Evolutionary conservation across 2,888 invertebrate species (phyloP).

Genomic region (Listrodromus nycthemerus): DNA sequence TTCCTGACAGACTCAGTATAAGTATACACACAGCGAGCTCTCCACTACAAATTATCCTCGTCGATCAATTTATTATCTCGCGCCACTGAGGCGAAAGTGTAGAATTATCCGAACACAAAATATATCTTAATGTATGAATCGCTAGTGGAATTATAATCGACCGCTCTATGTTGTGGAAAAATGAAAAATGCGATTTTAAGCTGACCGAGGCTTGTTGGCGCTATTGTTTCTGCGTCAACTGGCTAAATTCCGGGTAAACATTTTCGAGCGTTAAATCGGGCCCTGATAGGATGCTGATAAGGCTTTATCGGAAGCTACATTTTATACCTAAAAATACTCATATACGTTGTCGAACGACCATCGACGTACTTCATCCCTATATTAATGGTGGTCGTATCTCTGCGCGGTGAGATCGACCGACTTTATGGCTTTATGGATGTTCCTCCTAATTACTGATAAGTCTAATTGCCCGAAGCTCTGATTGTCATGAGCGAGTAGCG

Average conservation of each 20-base stretch:
- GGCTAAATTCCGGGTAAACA: too few relatives aligned
- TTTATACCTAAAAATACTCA: too few relatives aligned
- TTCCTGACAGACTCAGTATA: neutral
- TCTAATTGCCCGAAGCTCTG: too few relatives aligned
- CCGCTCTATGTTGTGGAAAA: neutral
- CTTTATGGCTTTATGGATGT: too few relatives aligned
- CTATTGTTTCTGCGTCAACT: neutral
- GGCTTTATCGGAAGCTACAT: too few relatives aligned
- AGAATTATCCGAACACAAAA: neutral
- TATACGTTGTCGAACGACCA: too few relatives aligned
- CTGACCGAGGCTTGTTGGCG: neutral
- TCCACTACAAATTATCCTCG: slow-evolving; percentile 51
- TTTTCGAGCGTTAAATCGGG: too few relatives aligned
- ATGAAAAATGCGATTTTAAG: neutral
- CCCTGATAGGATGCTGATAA: too few relatives aligned
- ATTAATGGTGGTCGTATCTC: too few relatives aligned
- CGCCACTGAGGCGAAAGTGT: slow-evolving; percentile 1
- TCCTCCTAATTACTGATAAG: too few relatives aligned
- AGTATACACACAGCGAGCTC: neutral
- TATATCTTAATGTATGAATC: slow-evolving; percentile 8
- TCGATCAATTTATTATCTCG: slow-evolving; percentile 53
- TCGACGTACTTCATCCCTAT: too few relatives aligned
- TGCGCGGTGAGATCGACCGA: too few relatives aligned
- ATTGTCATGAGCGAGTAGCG: neutral
- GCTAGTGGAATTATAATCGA: neutral